Conservation (phyloP, 2,113 vertebrate genomes). For the Atrichornis clamosus region DNA sequence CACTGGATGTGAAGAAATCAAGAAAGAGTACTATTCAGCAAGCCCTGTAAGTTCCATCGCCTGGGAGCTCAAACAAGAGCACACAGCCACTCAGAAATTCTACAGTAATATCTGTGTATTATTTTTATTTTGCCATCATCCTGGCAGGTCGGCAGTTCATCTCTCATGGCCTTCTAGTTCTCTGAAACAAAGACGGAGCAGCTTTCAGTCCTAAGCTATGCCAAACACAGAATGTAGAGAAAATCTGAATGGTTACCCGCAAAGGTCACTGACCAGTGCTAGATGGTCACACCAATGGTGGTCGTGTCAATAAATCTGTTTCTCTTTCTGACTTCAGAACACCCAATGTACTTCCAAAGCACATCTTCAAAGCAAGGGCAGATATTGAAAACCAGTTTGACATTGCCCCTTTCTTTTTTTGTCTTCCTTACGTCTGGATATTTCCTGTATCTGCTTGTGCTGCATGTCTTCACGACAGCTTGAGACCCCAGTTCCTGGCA, state of each 20-base stretch:
- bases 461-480: background rate
- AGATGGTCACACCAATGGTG: background rate
- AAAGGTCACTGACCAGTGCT: background rate
- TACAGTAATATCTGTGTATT: background rate
- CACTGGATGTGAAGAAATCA: background rate
- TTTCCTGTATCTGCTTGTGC: background rate
- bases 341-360: background rate
- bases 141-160: background rate
- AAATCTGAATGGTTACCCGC: background rate
- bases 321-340: background rate
- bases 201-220: background rate
- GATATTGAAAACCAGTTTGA: background rate
- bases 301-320: background rate
- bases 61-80: background rate
- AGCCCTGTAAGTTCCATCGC: background rate
- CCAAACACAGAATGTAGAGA: background rate
- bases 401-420: background rate
- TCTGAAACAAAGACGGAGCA: background rate
- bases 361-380: background rate
- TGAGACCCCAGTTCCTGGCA: background rate
- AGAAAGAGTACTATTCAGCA: background rate
- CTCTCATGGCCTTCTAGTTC: background rate
- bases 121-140: background rate
- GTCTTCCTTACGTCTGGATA: fast-evolving
- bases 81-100: background rate